These are phyloP conservation scores for Calvadosia cruxmelitensis DNA, from an alignment of 30 jellyfish, hydroid and myxozoan genomes.

Conservation along the genomic window DNA sequence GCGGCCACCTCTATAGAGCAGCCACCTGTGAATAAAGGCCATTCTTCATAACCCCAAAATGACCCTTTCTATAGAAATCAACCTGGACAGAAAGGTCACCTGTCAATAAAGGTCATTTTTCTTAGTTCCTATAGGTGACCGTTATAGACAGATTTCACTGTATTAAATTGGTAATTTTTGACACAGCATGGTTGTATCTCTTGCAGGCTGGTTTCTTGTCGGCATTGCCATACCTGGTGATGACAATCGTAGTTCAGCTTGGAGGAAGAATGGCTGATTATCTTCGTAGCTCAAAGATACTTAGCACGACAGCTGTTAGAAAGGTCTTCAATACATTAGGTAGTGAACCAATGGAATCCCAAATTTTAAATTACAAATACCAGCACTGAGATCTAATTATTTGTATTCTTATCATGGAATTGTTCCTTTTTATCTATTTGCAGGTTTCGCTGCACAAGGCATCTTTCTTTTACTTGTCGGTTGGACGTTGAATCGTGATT, in stretches of 20 bases:
- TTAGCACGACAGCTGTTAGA: slow-evolving; percentile 70
- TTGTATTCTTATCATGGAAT: not conserved
- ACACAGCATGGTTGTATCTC: no score
- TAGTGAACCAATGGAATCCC: no score
- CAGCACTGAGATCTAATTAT: slow-evolving; percentile 18
- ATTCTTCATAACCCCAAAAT: no score
- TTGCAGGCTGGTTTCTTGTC: slow-evolving; percentile 78
- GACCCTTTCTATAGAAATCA: no score
- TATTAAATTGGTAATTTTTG: no score
- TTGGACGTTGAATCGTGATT: slow-evolving; percentile 35
- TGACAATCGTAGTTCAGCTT: slow-evolving; percentile 58
- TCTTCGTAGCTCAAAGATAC: slow-evolving; percentile 25
- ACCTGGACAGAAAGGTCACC: no score
- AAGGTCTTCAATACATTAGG: slow-evolving; percentile 20
- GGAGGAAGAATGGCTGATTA: slow-evolving; percentile 82
- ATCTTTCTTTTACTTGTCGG: slow-evolving; percentile 64
- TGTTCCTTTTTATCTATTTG: slow-evolving; percentile 1
- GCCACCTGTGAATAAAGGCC: no score
- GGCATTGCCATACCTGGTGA: slow-evolving; percentile 61
- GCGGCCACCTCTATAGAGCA: no score
- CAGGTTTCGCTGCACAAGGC: slow-evolving; percentile 70
- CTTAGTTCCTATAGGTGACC: no score
- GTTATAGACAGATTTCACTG: no score
- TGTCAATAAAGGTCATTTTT: no score
- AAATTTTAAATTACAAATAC: no score